Base-by-base conservation (phyloP, 2,113 vertebrate genomes). In the Asarcornis scutulata region DNA sequence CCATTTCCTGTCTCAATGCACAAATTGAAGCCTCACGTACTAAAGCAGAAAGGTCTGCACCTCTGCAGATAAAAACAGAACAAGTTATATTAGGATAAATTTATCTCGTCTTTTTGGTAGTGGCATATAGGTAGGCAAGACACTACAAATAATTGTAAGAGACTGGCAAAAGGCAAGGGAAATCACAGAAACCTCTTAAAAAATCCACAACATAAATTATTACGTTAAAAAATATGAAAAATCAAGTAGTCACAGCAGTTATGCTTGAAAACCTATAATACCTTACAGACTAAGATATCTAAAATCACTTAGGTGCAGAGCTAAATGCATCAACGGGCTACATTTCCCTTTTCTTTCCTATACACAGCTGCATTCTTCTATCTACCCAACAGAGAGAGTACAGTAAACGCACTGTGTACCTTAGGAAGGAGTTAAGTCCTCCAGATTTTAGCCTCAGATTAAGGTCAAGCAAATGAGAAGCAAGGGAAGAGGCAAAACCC, bases 21-120 rank as follows among this genome's bases (percentile, higher is more conserved):
- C 98, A 99, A 16, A 99, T 16, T 7, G 99, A 99, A 17, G 99
- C 99, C 97, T 99, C 99, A 29, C 99, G 98, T 56, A 99, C 98
- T 5, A 99, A 95, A 11, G 99, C 99, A 0, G 99, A 99, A 94
- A 99, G 98, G 88, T 99, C 99, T 34, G 99, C 99, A 6, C 99
- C 99, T 67, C 99, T 99, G 79, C 12, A 36, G 67, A 89, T n/a
- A 92, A 58, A 94, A 53, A 69, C 36, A 88, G 17, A 77, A 58
- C 1, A 42, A 31, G 9, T 83, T 66, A 83, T 31, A 81, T 69
- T 74, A 81, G 52, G 15, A 69, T 14, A 62, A 36, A 63, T 11
- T 69, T 44, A n/a, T 69, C 21, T 46, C 3, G 1, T 46, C 16
- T 67, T 78, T 52, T 81, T 72, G 63, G 32, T 89, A 58, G 78